phyloP scores from a whole-genome alignment of 2,113 vertebrate species.

The Danionella cerebrum region DNA sequence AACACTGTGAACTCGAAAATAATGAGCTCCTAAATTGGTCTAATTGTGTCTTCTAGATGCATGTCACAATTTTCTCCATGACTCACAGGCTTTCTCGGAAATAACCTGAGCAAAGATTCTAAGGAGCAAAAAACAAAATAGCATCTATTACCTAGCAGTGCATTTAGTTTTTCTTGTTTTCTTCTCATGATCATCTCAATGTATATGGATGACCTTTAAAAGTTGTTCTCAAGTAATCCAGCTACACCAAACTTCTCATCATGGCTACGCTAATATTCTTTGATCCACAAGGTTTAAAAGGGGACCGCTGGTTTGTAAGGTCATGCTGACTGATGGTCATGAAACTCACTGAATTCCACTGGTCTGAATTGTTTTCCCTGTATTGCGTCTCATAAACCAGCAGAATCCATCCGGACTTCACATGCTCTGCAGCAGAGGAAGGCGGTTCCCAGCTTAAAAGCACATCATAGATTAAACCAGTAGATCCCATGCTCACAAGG shows the following conservation, averaged over 20 bases:
- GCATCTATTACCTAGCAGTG: no score
- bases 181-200: no score
- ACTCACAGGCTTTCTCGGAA: neutral
- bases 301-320: no score
- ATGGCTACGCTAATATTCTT: no score
- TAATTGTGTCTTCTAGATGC: neutral
- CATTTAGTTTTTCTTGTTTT: no score
- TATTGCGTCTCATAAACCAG: conserved; percentile 83
- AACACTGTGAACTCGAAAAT: neutral
- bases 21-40: neutral
- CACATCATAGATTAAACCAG: conserved; percentile 69
- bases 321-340: neutral
- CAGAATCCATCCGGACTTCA: conserved; percentile 79
- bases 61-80: neutral
- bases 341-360: conserved; percentile 46
- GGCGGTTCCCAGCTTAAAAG: conserved; percentile 81
- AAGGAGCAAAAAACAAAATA: neutral
- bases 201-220: no score
- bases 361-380: conserved; percentile 51
- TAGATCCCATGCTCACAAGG: conserved; percentile 73
- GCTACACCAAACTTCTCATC: no score
- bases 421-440: conserved; percentile 64
- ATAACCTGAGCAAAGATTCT: neutral
- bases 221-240: no score
- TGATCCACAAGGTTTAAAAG: no score